Percentiles rank a stretch among this genome's conserved stretches.
Evolutionary conservation across 2,113 vertebrate genomes (phyloP).

Genomic region (Balaenoptera acutorostrata): DNA sequence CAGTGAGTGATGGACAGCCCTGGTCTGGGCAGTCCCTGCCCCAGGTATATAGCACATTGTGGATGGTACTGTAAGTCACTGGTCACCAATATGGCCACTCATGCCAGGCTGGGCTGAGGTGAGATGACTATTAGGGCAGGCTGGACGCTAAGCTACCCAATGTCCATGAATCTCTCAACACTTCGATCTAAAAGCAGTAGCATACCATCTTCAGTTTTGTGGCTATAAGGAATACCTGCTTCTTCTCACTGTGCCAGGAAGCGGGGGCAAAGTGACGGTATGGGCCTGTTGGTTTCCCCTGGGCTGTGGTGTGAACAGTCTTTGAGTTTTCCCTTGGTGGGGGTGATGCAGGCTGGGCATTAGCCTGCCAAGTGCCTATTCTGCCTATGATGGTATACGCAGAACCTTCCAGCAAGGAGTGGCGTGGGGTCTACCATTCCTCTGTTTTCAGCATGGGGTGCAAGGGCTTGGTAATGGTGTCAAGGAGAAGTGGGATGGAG

Average conservation of each 20-base stretch:
- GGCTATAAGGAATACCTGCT: neutral
- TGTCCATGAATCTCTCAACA: neutral
- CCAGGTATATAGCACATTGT: neutral
- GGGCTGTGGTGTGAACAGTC: neutral
- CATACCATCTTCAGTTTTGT: neutral
- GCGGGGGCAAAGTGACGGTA: neutral
- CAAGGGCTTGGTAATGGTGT: neutral
- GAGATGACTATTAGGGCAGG: neutral
- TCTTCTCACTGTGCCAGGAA: neutral
- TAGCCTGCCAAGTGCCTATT: neutral
- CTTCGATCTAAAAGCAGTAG: neutral
- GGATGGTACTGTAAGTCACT: neutral
- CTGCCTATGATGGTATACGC: neutral
- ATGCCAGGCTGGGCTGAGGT: neutral
- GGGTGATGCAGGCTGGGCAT: neutral
- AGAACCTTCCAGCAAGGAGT: neutral
- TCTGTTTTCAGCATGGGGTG: neutral
- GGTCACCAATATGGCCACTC: neutral
- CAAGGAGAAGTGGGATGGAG: neutral
- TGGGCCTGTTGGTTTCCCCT: neutral
- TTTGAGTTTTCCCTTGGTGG: neutral
- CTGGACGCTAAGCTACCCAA: neutral
- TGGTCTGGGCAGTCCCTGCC: neutral
- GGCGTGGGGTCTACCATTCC: fast-evolving
- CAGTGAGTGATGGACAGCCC: neutral